phyloP scores from a whole-genome alignment of 2,888 invertebrate genomes.

The Nomada ferruginata region DNA sequence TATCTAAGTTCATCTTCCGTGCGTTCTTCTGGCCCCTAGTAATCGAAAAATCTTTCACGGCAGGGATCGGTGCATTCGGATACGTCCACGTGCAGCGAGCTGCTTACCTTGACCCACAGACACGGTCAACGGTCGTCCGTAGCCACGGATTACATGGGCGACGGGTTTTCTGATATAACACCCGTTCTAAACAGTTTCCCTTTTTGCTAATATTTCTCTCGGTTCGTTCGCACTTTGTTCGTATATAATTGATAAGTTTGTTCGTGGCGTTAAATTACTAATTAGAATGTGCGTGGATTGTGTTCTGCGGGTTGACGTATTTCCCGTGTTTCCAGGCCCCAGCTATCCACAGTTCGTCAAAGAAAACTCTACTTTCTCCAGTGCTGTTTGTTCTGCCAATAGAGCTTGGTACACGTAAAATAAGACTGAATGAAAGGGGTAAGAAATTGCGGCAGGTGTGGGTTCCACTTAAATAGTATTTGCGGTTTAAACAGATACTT shows the following conservation, averaged over 20 bases:
- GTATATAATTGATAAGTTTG: background rate
- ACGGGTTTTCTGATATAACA: constrained; percentile 69
- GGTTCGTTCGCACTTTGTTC: background rate
- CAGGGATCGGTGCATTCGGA: constrained; percentile 54
- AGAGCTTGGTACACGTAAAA: background rate
- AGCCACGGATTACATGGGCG: constrained; percentile 72
- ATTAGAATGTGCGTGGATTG: too few relatives aligned
- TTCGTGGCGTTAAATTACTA: too few relatives aligned
- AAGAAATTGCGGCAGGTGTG: background rate
- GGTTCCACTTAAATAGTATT: background rate
- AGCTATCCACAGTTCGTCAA: background rate
- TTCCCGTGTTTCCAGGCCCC: background rate
- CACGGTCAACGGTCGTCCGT: constrained; percentile 67
- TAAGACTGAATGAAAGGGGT: constrained; percentile 4
- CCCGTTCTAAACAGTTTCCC: constrained; percentile 34
- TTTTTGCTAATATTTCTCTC: background rate
- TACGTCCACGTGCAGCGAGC: constrained; percentile 66
- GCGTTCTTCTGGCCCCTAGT: background rate
- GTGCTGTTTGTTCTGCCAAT: constrained; percentile 17
- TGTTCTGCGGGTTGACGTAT: background rate
- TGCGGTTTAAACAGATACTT: too few relatives aligned
- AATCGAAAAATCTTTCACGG: constrained; percentile 9
- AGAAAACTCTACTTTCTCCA: constrained; percentile 27
- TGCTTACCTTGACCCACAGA: constrained; percentile 81
- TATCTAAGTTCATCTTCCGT: background rate